These are phyloP conservation scores for Nothoprocta pentlandii DNA, from an alignment of 2,113 vertebrate species.

Conservation along the genomic window DNA sequence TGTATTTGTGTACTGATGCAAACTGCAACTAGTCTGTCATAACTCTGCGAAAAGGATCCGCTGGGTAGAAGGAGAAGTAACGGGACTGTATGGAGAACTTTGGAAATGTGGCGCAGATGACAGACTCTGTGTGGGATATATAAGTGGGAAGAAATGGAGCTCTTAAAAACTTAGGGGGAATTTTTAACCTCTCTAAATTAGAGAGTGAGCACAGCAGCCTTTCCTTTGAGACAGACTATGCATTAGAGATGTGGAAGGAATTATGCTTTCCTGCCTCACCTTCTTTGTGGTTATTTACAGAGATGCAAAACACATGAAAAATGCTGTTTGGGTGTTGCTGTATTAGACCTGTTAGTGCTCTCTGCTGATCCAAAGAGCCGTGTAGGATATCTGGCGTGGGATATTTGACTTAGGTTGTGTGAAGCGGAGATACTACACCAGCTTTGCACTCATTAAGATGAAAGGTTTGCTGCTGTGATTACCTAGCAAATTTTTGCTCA, in stretches of 20 bases:
- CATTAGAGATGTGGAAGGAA: neutral
- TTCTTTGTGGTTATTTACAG: neutral
- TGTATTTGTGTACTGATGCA: neutral
- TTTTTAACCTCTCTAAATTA: neutral
- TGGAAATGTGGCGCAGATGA: neutral
- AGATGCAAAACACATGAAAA: neutral
- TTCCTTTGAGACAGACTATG: neutral
- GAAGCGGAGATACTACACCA: neutral
- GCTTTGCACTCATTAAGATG: neutral
- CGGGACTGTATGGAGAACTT: fast-evolving
- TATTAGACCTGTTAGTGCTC: neutral
- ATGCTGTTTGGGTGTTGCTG: neutral
- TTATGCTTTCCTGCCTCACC: fast-evolving
- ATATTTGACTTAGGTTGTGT: neutral
- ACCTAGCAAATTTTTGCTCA: neutral
- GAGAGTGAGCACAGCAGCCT: neutral
- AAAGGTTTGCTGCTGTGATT: neutral
- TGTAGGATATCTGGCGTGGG: neutral
- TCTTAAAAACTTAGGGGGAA: neutral
- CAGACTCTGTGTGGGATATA: fast-evolving
- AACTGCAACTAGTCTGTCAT: neutral
- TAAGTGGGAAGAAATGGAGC: neutral
- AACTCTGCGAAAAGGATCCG: neutral
- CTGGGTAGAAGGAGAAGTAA: fast-evolving
- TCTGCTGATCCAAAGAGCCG: neutral